Base-by-base conservation (phyloP, 2,113 vertebrate genomes). In the Ascaphus truei region DNA sequence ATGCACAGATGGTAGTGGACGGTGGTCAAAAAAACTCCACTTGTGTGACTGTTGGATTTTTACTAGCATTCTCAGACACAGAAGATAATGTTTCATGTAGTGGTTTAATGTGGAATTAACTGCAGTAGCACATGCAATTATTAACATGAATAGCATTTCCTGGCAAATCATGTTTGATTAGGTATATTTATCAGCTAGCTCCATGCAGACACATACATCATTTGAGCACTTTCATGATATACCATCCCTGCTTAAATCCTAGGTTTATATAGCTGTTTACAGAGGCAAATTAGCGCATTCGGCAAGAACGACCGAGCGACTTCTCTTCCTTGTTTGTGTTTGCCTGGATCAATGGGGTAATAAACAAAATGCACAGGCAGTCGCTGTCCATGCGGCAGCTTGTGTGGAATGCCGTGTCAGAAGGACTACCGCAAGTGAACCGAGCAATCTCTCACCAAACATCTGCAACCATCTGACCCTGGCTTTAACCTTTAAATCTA, bases 401-500 rank as follows among this genome's bases (percentile, higher is more conserved):
- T 76, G 84, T 85, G 88, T 79, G 86, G 91, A 91, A 90, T 91
- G 88, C 88, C 88, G 87, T 86, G 86, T 86, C 85, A 85, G 85
- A 82, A 90, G 85, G 86, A 90, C 84, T 80, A 83, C 83, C 80
- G 72, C 85, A 87, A 89, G 87, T 85, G 82, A 87, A 89, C 85
- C 72, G 77, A 90, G 87, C 87, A 90, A 90, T 90, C 89, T 90
- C 87, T 88, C 92, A 91, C 88, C 89, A 91, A 91, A 90, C 89
- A 92, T 91, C 92, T 92, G 90, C 91, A 92, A 83, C 87, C 89
- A 89, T 88, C 88, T 92, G 91, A 92, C 91, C 93, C 89, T 91
- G 92, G 87, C 91, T 92, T 86, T 98, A 95, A 98, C 96, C 96
- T 98, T 98, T 98, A 98, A 99, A 99, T 95, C 96, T 98, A 96